phyloP scores from a whole-genome alignment of 1,140 invertebrate genomes.

The Drosophila quadrilineata region DNA sequence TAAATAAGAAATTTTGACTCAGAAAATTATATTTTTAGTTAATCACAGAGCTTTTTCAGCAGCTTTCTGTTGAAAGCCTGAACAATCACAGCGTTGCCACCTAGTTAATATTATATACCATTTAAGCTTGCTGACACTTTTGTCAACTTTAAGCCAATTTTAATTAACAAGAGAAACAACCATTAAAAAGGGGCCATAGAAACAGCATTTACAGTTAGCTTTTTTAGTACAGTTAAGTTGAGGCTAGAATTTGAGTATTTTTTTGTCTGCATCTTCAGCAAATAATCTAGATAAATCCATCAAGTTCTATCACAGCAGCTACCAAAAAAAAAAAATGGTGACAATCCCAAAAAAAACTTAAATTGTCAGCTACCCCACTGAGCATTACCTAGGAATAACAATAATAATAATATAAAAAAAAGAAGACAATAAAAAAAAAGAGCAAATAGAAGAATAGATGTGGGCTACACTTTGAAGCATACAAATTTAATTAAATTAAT shows the following conservation, averaged over 20 bases:
- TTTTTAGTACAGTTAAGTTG: not conserved
- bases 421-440: not conserved
- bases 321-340: constrained; percentile 25
- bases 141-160: too few relatives aligned
- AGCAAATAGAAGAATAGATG: not conserved
- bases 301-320: not conserved
- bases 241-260: not conserved
- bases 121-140: too few relatives aligned
- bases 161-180: constrained; percentile 7
- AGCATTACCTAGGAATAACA: not conserved
- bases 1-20: too few relatives aligned
- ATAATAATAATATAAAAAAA: not conserved
- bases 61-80: too few relatives aligned
- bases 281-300: constrained; percentile 27
- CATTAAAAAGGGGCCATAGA: too few relatives aligned
- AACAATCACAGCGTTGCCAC: too few relatives aligned
- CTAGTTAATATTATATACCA: too few relatives aligned
- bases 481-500: constrained; percentile 67
- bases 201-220: not conserved
- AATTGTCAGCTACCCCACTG: constrained; percentile 24
- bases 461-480: constrained; percentile 27
- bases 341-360: constrained; percentile 33
- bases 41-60: too few relatives aligned
- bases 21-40: too few relatives aligned
- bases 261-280: not conserved